Evolutionary conservation across 2,888 invertebrate species (phyloP), one percentile per base, ranked within the genome.

Genomic region (Fragum fragum): DNA sequence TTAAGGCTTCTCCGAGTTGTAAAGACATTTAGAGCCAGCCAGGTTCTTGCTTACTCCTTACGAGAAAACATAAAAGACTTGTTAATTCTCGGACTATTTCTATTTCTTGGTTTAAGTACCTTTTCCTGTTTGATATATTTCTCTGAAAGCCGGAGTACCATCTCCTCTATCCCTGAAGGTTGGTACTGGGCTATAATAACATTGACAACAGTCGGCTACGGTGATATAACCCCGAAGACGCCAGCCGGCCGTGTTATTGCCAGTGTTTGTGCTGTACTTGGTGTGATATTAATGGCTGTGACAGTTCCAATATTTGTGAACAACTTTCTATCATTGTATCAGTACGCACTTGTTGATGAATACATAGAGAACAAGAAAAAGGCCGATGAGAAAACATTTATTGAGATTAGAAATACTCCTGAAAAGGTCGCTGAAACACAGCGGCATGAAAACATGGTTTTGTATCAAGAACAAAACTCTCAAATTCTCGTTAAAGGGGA

Each of bases 171-270:
- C 9, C 85, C 88, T 1, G 61, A 39, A 0, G 84, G 73, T 1
- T 87, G 85, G 79, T 88, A 84, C 75, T 88, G 87, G 85, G 79
- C 87, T 1, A 42, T 88, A 18, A 79, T 88, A 39, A 88, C 88
- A 16, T 61, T 87, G 73, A 88, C 88, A 72, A 88, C 88, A 0
- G 85, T 88, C 1, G 87, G 87, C 14, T 88, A 88, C 57, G 88
- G 88, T 26, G 88, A 88, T 55, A 26, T 87, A 14, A 70, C 79
- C 32, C 87, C 87, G 2, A 73, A 79, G 28, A 80, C 85, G 1
- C 59, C 66, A 2, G 21, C 26, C 1, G 88, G 88, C 7, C 63
- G 79, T 36, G 18, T 86, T 11, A 53, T 87, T 0, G 84, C 82
- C 0, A 23, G 79, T 14, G 16, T 80, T 7, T 76, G 84, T 66